Conservation (phyloP, 2,797 vertebrate species). For the Sciaenops ocellatus region DNA sequence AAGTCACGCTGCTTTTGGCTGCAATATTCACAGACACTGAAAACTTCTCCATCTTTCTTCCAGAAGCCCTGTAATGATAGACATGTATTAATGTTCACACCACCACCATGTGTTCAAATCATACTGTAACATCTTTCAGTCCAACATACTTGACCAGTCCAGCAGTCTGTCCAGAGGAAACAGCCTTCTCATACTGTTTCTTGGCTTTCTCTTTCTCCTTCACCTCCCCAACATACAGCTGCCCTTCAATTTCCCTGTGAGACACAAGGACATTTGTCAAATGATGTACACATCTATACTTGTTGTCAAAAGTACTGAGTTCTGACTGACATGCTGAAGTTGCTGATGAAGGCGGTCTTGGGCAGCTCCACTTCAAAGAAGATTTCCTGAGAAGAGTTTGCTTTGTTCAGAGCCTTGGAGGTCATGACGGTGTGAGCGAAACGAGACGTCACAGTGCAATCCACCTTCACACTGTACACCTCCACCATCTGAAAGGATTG, state of each 20-base stretch:
- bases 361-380: slow-evolving; percentile 93
- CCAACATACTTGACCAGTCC: slow-evolving; percentile 90
- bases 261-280: slow-evolving; percentile 24
- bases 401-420: slow-evolving; percentile 89
- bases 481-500: slow-evolving; percentile 73
- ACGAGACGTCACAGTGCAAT: slow-evolving; percentile 89
- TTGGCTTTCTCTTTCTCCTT: slow-evolving; percentile 92
- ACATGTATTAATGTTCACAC: background rate
- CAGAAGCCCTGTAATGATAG: slow-evolving; percentile 84
- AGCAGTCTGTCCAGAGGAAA: slow-evolving; percentile 89
- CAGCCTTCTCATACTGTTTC: slow-evolving; percentile 90
- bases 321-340: slow-evolving; percentile 93
- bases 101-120: background rate
- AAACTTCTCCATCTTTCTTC: slow-evolving; percentile 95
- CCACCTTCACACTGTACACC: slow-evolving; percentile 85
- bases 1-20: slow-evolving; percentile 89
- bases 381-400: slow-evolving; percentile 87
- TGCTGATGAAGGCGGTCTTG: slow-evolving; percentile 94
- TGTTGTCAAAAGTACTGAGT: slow-evolving; percentile 39
- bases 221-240: slow-evolving; percentile 87
- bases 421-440: slow-evolving; percentile 93
- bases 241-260: slow-evolving; percentile 88
- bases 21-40: slow-evolving; percentile 91
- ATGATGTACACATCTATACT: background rate
- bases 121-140: background rate